Evolutionary conservation across 1,140 invertebrate species (phyloP), one percentile per base, ranked within the genome.

Genomic region (Pseudomyrmex concolor): DNA sequence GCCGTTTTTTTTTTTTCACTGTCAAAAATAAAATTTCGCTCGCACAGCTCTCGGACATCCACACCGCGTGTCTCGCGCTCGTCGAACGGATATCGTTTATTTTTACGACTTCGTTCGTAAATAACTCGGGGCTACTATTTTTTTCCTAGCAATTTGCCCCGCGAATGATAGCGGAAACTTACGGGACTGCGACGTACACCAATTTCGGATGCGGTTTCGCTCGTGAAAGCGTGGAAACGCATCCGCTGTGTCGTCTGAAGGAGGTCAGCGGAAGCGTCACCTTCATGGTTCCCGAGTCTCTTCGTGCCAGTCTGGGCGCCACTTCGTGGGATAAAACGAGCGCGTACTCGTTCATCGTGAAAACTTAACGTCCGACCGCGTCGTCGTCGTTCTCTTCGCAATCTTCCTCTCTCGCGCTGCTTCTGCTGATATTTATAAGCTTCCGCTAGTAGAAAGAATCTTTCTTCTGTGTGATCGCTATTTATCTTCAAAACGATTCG

Each of bases 221-320:
- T 12, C 89, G 85, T 9, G 92, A 83, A 10, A 94, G 72, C 13
- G 90, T 93, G 17, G 92, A 92, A 15, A 93, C 92, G 85, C 93
- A 94, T 25, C 92, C 92, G 50, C 93, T 94, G 88, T 94, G 93
- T 17, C 93, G 91, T 67, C 93, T 89, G 59, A 94, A 91, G 25
- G 92, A 92, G 54, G 90, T 91, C 68, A 93, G 43, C 70, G 92
- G 92, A 76, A 94, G 84, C 5, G 91, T 85, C 54, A 93, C 91
- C 63, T 87, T 90, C 92, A 93, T 93, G 45, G 91, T 92, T 9
- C 92, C 92, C n/a, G 92, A 93, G 73, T 94, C 92, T 72, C 92
- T 89, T 57, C 92, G 86, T 22, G 92, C 90, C 54, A 93, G 82
- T 76, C 91, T 92, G 50, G 92, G 86, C 5, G 88, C 89, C 55